These are phyloP conservation scores for Ciona savignyi DNA, from an alignment of 23 tunicate species.

Conservation along the genomic window DNA sequence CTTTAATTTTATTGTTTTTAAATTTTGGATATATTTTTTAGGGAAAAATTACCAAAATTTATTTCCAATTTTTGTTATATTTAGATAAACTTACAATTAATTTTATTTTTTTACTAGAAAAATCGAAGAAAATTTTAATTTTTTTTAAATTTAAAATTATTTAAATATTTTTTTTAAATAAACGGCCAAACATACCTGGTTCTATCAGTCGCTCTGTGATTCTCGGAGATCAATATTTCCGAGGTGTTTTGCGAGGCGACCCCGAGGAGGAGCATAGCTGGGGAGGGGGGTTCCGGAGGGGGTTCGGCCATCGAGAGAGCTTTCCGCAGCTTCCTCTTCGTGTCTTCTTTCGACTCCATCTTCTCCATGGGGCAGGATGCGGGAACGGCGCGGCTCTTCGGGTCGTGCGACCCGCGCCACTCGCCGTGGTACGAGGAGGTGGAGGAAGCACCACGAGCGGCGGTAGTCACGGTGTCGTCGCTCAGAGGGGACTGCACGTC, in stretches of 20 bases:
- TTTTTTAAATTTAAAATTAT: no score
- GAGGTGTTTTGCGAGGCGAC: constrained; percentile 7
- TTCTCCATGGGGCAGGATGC: not conserved
- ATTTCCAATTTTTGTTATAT: no score
- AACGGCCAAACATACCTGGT: no score
- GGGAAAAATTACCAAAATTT: no score
- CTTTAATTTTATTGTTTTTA: no score
- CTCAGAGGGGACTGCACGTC: constrained; percentile 37
- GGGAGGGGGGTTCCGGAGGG: constrained; percentile 42
- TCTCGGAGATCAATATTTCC: no score
- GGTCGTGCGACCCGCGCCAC: not conserved
- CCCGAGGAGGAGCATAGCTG: constrained; percentile 33
- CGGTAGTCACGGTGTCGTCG: constrained; percentile 39
- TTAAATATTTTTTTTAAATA: no score
- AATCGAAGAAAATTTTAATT: no score
- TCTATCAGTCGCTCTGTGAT: no score
- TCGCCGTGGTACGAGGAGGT: constrained; percentile 13
- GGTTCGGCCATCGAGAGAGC: constrained; percentile 46
- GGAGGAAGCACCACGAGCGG: constrained; percentile 22
- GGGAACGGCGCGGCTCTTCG: not conserved
- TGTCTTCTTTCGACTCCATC: constrained; percentile 19
- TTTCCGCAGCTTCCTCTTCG: constrained; percentile 62
- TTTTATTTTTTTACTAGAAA: no score
- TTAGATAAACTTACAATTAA: no score
- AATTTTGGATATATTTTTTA: no score